Evolutionary conservation across 1,140 invertebrate genomes (phyloP).

Genomic region (Drosophila kanapiae): DNA sequence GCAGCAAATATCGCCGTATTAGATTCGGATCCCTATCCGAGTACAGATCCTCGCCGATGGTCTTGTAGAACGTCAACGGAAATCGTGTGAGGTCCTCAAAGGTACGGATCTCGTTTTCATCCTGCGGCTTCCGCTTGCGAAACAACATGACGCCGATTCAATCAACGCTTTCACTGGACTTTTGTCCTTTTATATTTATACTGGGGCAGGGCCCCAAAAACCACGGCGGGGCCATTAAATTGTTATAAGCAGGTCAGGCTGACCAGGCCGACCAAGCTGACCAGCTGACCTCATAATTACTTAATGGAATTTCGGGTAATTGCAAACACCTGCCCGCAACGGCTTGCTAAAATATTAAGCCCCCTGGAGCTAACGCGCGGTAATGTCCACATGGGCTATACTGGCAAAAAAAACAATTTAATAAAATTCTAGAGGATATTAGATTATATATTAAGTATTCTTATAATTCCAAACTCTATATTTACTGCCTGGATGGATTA

Average conservation of each 20-base stretch:
- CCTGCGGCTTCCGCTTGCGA: constrained; percentile 37
- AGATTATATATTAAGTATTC: too few relatives aligned
- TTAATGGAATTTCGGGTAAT: constrained; percentile 56
- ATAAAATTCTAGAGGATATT: too few relatives aligned
- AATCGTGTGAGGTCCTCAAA: constrained; percentile 70
- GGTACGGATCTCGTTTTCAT: constrained; percentile 31
- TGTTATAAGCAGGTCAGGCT: constrained; percentile 52
- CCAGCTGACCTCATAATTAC: constrained; percentile 40
- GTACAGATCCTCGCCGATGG: constrained; percentile 75
- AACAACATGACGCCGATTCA: constrained; percentile 41
- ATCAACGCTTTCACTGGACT: background rate
- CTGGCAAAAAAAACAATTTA: background rate
- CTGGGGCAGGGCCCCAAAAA: background rate
- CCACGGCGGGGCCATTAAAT: constrained; percentile 50
- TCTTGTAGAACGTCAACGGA: constrained; percentile 70
- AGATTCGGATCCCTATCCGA: constrained; percentile 61
- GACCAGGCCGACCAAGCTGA: background rate
- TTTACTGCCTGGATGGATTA: background rate
- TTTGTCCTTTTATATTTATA: constrained; percentile 42
- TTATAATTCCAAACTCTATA: background rate
- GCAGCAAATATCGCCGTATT: constrained; percentile 51
- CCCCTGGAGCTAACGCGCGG: constrained; percentile 2
- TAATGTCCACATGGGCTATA: constrained; percentile 7
- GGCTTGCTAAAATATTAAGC: constrained; percentile 56
- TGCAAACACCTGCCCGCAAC: constrained; percentile 59